Evolutionary conservation across 2,888 invertebrate species (phyloP).

Genomic region (Morpho deidamia): DNA sequence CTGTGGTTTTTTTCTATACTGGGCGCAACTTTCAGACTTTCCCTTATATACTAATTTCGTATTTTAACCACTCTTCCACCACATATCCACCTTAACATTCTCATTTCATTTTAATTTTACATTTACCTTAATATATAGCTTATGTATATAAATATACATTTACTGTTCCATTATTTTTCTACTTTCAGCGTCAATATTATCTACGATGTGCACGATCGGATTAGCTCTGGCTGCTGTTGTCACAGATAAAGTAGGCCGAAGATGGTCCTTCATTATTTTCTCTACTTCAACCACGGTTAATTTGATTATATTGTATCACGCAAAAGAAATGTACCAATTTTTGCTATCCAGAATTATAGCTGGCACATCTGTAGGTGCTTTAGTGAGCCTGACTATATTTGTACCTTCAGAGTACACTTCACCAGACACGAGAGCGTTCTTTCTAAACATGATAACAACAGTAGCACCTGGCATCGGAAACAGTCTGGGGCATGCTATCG

Average conservation of each 20-base stretch:
- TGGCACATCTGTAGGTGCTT: slow-evolving; percentile 16
- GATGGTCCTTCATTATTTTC: slow-evolving; percentile 10
- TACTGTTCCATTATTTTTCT: not conserved
- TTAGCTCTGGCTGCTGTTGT: slow-evolving; percentile 13
- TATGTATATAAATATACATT: too few species aligned
- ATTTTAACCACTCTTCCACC: too few species aligned
- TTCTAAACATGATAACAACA: slow-evolving; percentile 17
- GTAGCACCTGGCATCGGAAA: slow-evolving; percentile 20
- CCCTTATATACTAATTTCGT: too few species aligned
- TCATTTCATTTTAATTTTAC: too few species aligned
- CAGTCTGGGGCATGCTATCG: slow-evolving; percentile 15
- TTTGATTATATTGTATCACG: slow-evolving; percentile 20
- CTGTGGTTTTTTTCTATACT: too few species aligned
- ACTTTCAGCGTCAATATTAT: slow-evolving; percentile 16
- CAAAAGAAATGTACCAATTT: slow-evolving; percentile 1
- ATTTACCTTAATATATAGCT: too few species aligned
- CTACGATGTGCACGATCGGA: slow-evolving; percentile 7
- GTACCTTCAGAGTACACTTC: slow-evolving; percentile 18
- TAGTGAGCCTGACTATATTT: slow-evolving; percentile 6
- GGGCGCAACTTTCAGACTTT: too few species aligned
- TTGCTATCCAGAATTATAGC: slow-evolving; percentile 18
- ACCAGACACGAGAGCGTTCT: slow-evolving; percentile 12
- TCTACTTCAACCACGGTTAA: slow-evolving; percentile 10
- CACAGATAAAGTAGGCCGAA: slow-evolving; percentile 19
- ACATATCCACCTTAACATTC: too few species aligned